These are phyloP conservation scores for Anthoscopus minutus DNA, from an alignment of 2,113 vertebrate species.

Conservation along the genomic window DNA sequence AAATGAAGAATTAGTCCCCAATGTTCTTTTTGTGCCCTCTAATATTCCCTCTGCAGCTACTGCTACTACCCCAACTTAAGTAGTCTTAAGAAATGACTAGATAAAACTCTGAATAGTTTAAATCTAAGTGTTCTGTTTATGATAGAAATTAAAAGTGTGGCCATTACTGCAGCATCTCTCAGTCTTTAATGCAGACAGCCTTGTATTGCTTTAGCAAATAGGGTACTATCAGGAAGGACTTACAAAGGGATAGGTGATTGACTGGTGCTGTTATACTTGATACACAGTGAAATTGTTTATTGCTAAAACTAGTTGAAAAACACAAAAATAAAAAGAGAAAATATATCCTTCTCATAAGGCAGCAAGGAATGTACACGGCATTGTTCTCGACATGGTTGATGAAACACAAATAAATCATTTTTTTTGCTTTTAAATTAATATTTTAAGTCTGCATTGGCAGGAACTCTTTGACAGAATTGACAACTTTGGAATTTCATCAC, in stretches of 20 bases:
- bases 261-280: neutral
- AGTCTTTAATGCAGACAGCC: neutral
- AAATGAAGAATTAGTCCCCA: neutral
- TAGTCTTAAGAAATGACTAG: neutral
- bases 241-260: neutral
- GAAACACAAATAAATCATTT: neutral
- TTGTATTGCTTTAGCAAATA: neutral
- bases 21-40: neutral
- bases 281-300: neutral
- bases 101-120: neutral
- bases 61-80: neutral
- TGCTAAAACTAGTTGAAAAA: neutral
- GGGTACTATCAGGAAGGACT: neutral
- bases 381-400: neutral
- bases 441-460: neutral
- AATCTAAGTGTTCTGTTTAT: neutral
- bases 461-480: neutral
- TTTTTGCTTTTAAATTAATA: neutral
- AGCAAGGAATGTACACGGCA: neutral
- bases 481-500: neutral
- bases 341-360: neutral
- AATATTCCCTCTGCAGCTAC: neutral
- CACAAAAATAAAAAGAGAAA: neutral
- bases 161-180: neutral
- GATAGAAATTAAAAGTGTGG: neutral